A percentile compares a stretch with the other conserved stretches of the same genome.
Evolutionary conservation across 2,888 invertebrate genomes (phyloP).

Genomic region (Agrotis segetum): DNA sequence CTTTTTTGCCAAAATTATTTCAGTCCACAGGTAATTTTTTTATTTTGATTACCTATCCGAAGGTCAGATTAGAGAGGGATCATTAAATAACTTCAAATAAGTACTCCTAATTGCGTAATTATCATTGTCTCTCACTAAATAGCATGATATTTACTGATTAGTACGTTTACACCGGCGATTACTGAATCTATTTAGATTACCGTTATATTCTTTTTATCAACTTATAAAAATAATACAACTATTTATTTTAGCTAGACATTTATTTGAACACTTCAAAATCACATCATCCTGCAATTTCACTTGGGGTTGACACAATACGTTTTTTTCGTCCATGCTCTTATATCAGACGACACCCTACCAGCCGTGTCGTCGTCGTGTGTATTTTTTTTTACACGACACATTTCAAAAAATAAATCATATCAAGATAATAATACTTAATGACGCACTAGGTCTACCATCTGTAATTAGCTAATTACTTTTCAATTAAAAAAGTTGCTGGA

Average conservation of each 20-base stretch:
- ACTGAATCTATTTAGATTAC: conserved; percentile 3
- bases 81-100: neutral
- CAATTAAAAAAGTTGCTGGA: neutral
- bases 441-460: conserved; percentile 3
- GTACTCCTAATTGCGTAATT: conserved; percentile 12
- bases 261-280: neutral
- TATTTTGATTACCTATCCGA: no score
- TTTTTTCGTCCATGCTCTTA: no score
- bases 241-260: neutral
- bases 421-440: neutral
- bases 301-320: no score
- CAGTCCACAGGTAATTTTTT: no score
- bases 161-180: conserved; percentile 4
- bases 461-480: conserved; percentile 18
- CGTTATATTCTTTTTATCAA: conserved; percentile 10
- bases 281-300: no score
- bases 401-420: neutral
- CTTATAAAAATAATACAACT: conserved; percentile 6
- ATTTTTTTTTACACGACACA: neutral
- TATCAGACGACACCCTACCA: no score
- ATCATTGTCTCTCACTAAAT: conserved; percentile 4
- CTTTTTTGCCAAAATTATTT: no score
- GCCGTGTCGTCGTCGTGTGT: neutral
- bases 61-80: neutral
- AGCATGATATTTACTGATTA: neutral